phyloP scores from a whole-genome alignment of 2,797 vertebrate genomes.

The Darevskia mixta region DNA sequence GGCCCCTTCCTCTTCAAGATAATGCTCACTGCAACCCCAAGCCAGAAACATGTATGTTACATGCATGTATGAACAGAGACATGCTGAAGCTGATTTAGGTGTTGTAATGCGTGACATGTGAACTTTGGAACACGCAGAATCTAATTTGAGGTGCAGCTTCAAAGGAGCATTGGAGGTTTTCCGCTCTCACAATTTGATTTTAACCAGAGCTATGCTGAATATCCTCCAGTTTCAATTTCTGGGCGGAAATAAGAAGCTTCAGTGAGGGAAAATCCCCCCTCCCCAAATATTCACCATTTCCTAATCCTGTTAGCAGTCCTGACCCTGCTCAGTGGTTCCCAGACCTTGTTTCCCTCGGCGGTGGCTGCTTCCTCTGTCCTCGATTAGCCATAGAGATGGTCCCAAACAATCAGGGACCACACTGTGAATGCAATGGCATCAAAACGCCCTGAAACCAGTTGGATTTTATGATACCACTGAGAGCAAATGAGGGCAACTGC shows the following conservation, averaged over 20 bases:
- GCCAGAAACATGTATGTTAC: not conserved
- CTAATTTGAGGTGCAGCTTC: not conserved
- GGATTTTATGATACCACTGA: not conserved
- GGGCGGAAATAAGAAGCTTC: not conserved
- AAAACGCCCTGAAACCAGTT: not conserved
- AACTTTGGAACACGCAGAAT: not conserved
- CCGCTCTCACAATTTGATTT: not conserved
- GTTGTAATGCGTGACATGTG: not conserved
- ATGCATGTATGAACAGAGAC: not conserved
- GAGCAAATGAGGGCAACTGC: not conserved
- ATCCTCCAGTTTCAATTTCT: not conserved
- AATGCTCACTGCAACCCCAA: not conserved
- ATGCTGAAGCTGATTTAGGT: not conserved
- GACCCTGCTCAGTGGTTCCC: not conserved
- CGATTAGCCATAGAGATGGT: not conserved
- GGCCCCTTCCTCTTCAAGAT: not conserved
- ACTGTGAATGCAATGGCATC: not conserved
- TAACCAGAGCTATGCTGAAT: not conserved
- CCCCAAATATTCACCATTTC: not conserved
- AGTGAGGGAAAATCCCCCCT: too few species aligned
- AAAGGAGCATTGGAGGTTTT: not conserved
- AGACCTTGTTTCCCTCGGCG: not conserved
- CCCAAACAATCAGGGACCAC: not conserved
- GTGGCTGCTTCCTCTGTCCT: not conserved
- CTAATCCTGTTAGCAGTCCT: not conserved